Evolutionary conservation across 1,140 invertebrate genomes (phyloP), one percentile per base, ranked within the genome.

Genomic region (Fopius arisanus): DNA sequence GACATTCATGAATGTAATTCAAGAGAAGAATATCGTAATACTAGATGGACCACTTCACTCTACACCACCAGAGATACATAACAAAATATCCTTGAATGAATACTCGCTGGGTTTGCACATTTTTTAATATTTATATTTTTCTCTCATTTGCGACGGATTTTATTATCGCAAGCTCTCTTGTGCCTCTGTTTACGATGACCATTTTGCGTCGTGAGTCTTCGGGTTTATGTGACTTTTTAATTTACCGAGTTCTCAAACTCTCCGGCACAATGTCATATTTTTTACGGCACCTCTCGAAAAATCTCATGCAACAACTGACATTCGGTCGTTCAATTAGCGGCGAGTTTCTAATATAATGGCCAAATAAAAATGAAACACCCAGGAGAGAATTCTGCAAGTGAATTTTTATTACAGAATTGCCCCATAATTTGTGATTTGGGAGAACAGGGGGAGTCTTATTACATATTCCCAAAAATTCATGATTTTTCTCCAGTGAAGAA

Each of bases 51-150:
- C 51, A 40, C 51, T 68, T 71, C 54, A 59, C 41, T 51, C 51
- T 48, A 41, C 41, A 68, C 67, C 67, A 63, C 51, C 31, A 10
- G 40, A 5, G 71, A 75, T 67, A 70, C 69, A 71, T 75, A 75
- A 69, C 37, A 66, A 37, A 16, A 14, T 75, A 80, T 76, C 77
- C 79, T 78, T 78, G 75, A 77, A 26, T 74, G 66, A 67, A 59
- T 59, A 3, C 43, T 51, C 28, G 41, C 68, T 76, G 65, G 68
- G 74, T 70, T 78, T 72, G 75, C 59, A 71, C 40, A 74, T 66
- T 67, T 28, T 68, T 54, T n/a, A n/a, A n/a, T n/a, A n/a, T n/a
- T n/a, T n/a, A n/a, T n/a, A n/a, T 54, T 59, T 59, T 59, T 26
- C 5, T 26, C 19, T 28, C 23, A 23, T 68, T 41, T 51, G 41